Evolutionary conservation across 64 coral and sea anemone genomes (phyloP).

Genomic region (Actinia equina): DNA sequence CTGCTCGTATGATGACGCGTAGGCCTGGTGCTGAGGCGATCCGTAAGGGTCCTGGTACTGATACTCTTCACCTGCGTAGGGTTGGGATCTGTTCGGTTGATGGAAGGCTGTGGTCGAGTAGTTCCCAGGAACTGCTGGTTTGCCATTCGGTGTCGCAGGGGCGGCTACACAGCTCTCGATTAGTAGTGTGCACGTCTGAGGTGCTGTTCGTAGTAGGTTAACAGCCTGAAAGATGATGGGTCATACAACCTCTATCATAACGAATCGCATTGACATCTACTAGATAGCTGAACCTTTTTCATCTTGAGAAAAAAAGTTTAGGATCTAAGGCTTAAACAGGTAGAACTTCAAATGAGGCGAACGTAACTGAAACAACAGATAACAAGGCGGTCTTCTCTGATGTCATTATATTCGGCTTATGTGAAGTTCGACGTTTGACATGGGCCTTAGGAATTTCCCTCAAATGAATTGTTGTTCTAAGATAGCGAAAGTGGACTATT

Average conservation of each 20-base stretch:
- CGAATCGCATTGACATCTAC: not conserved
- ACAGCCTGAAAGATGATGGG: constrained; percentile 29
- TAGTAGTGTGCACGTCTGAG: constrained; percentile 51
- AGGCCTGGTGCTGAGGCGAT: constrained; percentile 40
- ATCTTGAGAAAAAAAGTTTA: too few species aligned
- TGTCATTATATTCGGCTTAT: too few species aligned
- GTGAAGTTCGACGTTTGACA: too few species aligned
- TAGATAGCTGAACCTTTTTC: too few species aligned
- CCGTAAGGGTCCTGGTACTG: constrained; percentile 32
- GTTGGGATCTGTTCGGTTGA: constrained; percentile 49
- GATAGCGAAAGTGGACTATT: too few species aligned
- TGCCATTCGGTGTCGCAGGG: constrained; percentile 58
- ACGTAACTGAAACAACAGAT: too few species aligned
- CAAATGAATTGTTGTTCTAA: too few species aligned
- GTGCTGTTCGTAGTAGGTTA: constrained; percentile 59
- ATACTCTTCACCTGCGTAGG: constrained; percentile 6
- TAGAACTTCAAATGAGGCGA: too few species aligned
- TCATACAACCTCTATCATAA: not conserved
- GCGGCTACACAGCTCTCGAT: constrained; percentile 67
- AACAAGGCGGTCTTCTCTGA: too few species aligned
- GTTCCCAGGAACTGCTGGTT: constrained; percentile 58
- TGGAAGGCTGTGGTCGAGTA: constrained; percentile 59
- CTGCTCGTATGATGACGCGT: constrained; percentile 20
- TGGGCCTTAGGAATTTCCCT: too few species aligned
- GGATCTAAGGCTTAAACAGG: too few species aligned